Base-by-base conservation (phyloP, 2,113 vertebrate species). In the Picathartes gymnocephalus region DNA sequence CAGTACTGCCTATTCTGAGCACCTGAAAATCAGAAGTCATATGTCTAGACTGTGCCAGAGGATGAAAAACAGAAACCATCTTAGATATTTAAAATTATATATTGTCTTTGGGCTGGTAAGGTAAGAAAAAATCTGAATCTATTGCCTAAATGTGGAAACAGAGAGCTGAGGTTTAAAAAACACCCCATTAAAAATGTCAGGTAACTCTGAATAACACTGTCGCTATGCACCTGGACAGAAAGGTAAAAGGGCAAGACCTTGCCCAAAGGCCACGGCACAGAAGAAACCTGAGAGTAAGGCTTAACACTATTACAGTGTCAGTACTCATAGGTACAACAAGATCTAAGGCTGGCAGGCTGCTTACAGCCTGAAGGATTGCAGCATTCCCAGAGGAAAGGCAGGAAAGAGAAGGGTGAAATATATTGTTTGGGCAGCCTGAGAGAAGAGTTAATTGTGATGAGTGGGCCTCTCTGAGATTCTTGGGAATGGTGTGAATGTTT, bases 241-340 rank as follows among this genome's bases (percentile, higher is more conserved):
- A 71, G 44, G 71, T 71, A 93, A 88, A 78, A 93, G 88, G 45
- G 31, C 44, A 86, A 93, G 82, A 56, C 21, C 57, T 88, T 0
- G 0, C 47, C 71, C 48, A 90, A 95, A 95, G 64, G 79, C 51
- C 80, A 78, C 2, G 31, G 82, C 24, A 74, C 12, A 79, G 64
- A 93, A 90, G 71, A 93, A 96, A 90, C 28, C 65, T 68, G 82
- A 92, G 71, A 74, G 64, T 89, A 86, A 74, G 72, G 37, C 37
- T 94, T 86, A 90, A 81, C 82, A 53, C 44, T 86, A 30, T 86
- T 88, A 65, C 37, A 21, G 66, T 81, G 90, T 88, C 90, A 88
- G 39, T 88, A 81, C 64, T 86, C 90, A 76, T 51, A 90, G 64
- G 35, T 84, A 64, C 71, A 92, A 81, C 72, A 81, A 90, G 80